These are phyloP conservation scores for Bombyx huttoni DNA, from an alignment of 2,888 invertebrate genomes.

Conservation along the genomic window DNA sequence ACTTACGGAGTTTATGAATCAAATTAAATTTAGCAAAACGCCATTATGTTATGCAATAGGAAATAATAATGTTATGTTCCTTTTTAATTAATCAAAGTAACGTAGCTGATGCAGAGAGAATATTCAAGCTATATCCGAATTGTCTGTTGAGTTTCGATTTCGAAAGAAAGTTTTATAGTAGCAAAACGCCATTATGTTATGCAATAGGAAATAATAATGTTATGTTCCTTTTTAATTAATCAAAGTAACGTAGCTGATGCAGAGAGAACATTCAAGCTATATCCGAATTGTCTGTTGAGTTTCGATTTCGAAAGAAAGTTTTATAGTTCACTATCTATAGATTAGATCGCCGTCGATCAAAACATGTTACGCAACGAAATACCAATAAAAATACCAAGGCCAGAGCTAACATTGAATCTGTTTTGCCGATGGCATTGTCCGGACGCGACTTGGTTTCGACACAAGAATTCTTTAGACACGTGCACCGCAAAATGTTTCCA, in stretches of 20 bases:
- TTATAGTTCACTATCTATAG: conserved; percentile 4
- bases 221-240: not conserved
- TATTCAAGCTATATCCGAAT: conserved; percentile 4
- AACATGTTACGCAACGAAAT: conserved; percentile 10
- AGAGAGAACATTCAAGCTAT: conserved; percentile 3
- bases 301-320: conserved; percentile 16
- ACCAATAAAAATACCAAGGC: conserved; percentile 5
- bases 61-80: conserved; percentile 1
- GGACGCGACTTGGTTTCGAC: conserved; percentile 8
- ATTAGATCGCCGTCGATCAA: conserved; percentile 9
- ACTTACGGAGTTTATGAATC: not conserved
- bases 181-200: not conserved
- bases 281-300: conserved; percentile 6
- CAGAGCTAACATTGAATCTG: conserved; percentile 1
- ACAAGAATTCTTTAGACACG: conserved; percentile 15
- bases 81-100: not conserved
- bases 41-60: conserved; percentile 1
- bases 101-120: not conserved
- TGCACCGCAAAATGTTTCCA: conserved; percentile 3
- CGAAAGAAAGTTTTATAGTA: conserved; percentile 14
- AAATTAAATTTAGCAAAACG: not conserved
- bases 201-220: conserved; percentile 4
- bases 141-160: conserved; percentile 11
- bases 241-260: not conserved
- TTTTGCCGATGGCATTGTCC: conserved; percentile 7